These are phyloP conservation scores for Dugesia japonica DNA, from an alignment of 2,888 invertebrate genomes.

Conservation along the genomic window DNA sequence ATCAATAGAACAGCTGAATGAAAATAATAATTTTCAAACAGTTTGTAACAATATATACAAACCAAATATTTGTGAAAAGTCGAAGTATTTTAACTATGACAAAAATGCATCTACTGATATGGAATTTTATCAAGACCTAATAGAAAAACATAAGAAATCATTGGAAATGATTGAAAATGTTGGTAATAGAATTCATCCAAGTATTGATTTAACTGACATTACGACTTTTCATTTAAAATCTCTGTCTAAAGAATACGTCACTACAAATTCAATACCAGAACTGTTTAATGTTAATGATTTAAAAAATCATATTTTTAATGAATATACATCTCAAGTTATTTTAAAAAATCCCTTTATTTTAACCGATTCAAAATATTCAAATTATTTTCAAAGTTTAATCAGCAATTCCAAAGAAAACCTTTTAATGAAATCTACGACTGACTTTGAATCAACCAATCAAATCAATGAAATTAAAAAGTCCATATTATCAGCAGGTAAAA, in stretches of 20 bases:
- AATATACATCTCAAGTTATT: background rate
- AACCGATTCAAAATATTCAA: background rate
- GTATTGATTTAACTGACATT: background rate
- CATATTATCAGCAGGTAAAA: background rate
- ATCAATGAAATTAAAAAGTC: background rate
- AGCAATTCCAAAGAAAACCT: background rate
- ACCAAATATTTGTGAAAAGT: background rate
- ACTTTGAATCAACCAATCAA: background rate
- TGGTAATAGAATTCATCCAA: background rate
- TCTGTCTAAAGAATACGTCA: background rate
- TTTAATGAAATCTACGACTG: background rate
- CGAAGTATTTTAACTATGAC: background rate
- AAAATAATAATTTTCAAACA: background rate
- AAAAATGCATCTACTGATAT: background rate
- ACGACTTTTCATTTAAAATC: background rate
- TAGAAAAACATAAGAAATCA: background rate
- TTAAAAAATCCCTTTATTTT: background rate
- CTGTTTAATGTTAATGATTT: background rate
- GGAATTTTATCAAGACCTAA: conserved; percentile 10
- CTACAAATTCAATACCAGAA: background rate
- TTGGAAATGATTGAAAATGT: conserved; percentile 20
- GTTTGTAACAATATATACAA: no score
- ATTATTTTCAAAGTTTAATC: no score
- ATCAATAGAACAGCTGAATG: background rate
- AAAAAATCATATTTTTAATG: background rate